Conservation (phyloP, 1,140 invertebrate genomes). For the Sweltsa coloradensis region DNA sequence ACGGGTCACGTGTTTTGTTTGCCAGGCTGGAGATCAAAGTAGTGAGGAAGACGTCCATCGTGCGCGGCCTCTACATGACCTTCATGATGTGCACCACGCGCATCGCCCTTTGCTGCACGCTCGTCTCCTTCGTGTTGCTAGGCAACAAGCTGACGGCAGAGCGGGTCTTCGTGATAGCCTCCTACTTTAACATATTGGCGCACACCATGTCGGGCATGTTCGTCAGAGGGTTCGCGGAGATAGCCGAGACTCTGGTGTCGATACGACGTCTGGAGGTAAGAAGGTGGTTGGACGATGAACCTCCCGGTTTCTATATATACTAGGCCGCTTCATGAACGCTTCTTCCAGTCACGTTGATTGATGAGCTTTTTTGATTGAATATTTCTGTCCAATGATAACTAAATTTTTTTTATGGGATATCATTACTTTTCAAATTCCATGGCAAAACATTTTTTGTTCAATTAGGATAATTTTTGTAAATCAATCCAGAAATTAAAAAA, state of each 20-base stretch:
- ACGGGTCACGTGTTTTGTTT: too few relatives aligned
- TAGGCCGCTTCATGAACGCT: too few relatives aligned
- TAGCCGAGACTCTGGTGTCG: conserved; percentile 45
- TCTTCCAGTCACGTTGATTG: too few relatives aligned
- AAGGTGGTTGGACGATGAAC: conserved; percentile 1
- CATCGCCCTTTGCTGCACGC: conserved; percentile 47
- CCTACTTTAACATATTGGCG: conserved; percentile 48
- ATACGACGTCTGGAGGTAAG: conserved; percentile 35
- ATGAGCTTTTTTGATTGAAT: too few relatives aligned
- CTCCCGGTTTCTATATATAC: too few relatives aligned
- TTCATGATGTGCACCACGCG: conserved; percentile 57
- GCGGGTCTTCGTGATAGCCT: conserved; percentile 50
- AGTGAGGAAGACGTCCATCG: conserved; percentile 48
- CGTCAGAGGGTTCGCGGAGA: conserved; percentile 50
- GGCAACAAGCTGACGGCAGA: conserved; percentile 40
- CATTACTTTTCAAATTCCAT: too few relatives aligned
- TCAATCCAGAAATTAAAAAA: too few relatives aligned
- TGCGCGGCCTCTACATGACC: conserved; percentile 59
- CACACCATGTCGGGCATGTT: conserved; percentile 57
- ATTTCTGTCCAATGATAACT: too few relatives aligned
- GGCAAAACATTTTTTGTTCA: too few relatives aligned
- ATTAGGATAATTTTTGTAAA: too few relatives aligned
- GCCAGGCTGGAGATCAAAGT: conserved; percentile 45
- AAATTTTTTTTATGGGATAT: too few relatives aligned
- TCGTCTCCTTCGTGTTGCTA: conserved; percentile 43